Percentiles rank a stretch among this genome's conserved stretches.
These are phyloP conservation scores for Pomacea maculata DNA, from an alignment of 1,140 invertebrate genomes.

Conservation along the genomic window DNA sequence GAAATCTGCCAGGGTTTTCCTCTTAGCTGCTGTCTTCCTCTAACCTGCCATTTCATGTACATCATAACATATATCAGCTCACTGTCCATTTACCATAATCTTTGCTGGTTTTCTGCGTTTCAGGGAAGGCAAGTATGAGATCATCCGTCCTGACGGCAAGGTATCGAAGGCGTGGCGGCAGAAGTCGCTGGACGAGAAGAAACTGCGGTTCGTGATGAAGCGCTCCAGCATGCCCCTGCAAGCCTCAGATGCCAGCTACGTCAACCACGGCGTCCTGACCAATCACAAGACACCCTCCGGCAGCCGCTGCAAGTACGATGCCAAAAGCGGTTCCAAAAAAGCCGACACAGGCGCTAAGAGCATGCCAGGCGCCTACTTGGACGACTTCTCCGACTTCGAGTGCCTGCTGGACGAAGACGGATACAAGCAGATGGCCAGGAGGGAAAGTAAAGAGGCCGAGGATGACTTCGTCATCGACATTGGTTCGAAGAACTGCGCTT, in stretches of 20 bases:
- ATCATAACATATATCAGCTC: neutral
- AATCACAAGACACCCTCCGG: constrained; percentile 5
- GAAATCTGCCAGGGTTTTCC: too few relatives aligned
- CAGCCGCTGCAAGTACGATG: neutral
- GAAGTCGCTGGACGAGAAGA: constrained; percentile 35
- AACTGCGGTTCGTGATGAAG: constrained; percentile 33
- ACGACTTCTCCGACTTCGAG: constrained; percentile 21
- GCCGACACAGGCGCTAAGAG: too few relatives aligned
- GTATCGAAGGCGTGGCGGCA: constrained; percentile 24
- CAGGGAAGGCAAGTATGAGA: constrained; percentile 30
- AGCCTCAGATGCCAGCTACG: constrained; percentile 13
- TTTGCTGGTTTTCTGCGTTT: neutral
- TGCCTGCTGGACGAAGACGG: constrained; percentile 17
- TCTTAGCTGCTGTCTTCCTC: neutral
- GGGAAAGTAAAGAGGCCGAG: neutral
- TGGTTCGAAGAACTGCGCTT: neutral
- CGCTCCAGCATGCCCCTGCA: constrained; percentile 14
- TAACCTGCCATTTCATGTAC: neutral
- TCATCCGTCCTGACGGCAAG: constrained; percentile 11
- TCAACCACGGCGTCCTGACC: constrained; percentile 31
- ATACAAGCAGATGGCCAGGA: neutral
- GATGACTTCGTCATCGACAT: neutral
- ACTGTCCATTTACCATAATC: neutral
- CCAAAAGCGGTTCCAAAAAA: too few relatives aligned
- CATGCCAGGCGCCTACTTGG: neutral